Conservation (phyloP, 2,113 vertebrate genomes). For the Guaruba guarouba region DNA sequence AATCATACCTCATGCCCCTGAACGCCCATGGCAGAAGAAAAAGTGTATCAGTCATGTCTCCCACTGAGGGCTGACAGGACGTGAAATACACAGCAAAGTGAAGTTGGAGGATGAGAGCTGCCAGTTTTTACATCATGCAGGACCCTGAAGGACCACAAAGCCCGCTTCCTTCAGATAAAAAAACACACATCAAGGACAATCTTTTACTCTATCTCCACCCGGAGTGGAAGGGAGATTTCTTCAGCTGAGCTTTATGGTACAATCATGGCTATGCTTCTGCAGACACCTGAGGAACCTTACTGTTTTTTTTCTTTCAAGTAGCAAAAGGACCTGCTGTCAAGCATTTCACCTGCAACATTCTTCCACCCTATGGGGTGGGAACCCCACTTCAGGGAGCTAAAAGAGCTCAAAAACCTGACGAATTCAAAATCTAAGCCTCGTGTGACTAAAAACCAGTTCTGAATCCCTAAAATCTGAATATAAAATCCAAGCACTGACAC, state of each 20-base stretch:
- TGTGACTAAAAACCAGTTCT: not conserved
- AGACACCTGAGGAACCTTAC: not conserved
- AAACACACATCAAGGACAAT: not conserved
- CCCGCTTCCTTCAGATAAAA: not conserved
- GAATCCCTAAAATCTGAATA: not conserved
- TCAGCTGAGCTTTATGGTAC: not conserved
- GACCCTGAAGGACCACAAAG: not conserved
- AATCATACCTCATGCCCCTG: not conserved
- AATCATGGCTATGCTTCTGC: not conserved
- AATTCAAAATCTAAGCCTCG: not conserved
- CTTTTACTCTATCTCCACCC: not conserved
- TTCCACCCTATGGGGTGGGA: not conserved
- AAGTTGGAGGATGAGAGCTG: not conserved
- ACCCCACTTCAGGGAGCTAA: not conserved
- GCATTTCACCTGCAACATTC: not conserved
- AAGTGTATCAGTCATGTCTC: constrained; percentile 5
- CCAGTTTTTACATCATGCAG: not conserved
- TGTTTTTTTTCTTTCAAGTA: not conserved
- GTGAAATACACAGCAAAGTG: not conserved
- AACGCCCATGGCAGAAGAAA: not conserved
- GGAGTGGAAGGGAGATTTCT: not conserved
- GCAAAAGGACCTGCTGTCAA: not conserved
- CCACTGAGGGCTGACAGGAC: not conserved
- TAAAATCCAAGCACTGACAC: not conserved
- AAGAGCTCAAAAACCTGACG: not conserved